Evolutionary conservation across 1,140 invertebrate genomes (phyloP).

Genomic region (Zaprionus camerounensis): DNA sequence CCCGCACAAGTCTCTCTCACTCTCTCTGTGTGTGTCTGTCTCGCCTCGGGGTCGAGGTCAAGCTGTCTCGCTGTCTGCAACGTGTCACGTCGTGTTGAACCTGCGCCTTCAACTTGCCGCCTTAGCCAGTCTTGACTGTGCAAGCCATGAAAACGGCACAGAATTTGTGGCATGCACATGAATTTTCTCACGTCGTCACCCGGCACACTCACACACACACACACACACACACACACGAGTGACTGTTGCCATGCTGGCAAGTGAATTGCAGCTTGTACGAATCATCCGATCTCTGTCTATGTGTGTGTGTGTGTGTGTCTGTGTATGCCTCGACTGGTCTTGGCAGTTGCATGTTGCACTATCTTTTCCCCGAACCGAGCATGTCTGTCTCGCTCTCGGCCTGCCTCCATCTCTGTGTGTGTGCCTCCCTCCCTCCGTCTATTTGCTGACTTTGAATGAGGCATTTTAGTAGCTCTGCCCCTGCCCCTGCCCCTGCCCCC

Average conservation of each 20-base stretch:
- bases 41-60: constrained; percentile 11
- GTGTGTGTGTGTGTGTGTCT: constrained; percentile 33
- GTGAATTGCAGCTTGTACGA: constrained; percentile 13
- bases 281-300: constrained; percentile 20
- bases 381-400: constrained; percentile 22
- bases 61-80: neutral
- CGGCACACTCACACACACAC: constrained; percentile 24
- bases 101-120: constrained; percentile 1
- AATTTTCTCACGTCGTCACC: constrained; percentile 79
- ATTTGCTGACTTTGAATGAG: constrained; percentile 67
- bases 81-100: neutral
- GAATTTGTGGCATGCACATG: constrained; percentile 80
- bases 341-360: constrained; percentile 75
- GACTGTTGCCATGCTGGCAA: constrained; percentile 60
- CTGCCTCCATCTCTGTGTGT: constrained; percentile 8
- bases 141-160: constrained; percentile 69
- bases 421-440: constrained; percentile 27
- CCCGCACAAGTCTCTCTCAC: neutral
- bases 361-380: constrained; percentile 73
- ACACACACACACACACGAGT: constrained; percentile 35
- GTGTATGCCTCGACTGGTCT: constrained; percentile 59
- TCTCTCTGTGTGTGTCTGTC: neutral
- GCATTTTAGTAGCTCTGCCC: constrained; percentile 16
- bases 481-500: constrained; percentile 6
- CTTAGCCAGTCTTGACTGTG: constrained; percentile 1